Evolutionary conservation across 2,888 invertebrate genomes (phyloP), one percentile per base, ranked within the genome.

Genomic region (Drosophila quasianomalipes): DNA sequence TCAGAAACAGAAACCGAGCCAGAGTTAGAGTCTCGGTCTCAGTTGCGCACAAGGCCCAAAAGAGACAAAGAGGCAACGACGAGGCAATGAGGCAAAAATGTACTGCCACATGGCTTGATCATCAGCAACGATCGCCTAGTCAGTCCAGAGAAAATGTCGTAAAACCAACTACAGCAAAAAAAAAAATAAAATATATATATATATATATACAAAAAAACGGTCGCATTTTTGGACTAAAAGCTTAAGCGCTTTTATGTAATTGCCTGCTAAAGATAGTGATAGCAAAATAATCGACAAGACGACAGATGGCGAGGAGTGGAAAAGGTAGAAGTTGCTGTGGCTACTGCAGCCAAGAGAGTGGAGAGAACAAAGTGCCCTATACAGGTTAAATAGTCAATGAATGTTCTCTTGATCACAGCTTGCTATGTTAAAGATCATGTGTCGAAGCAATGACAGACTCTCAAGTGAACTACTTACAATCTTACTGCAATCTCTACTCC

Each of bases 201-300:
- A 16, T 14, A 3, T 47, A 1, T n/a, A 3, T 22, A 22, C 22
- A 26, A 26, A 9, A 79, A 68, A 66, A 70, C 70, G 70, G 59
- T 76, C 77, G 79, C 72, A 74, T 82, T 80, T 82, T 82, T 75
- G 47, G 74, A 74, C 88, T 83, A 74, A 85, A 74, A 85, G 88
- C 88, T 77, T 58, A 76, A 83, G 82, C 81, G 76, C 80, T 83
- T 85, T 85, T 85, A 85, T 85, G 85, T 85, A 85, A 85, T 85
- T 85, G 85, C 82, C 72, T 60, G 81, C 81, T 77, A 81, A 83
- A 83, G 87, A 84, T 82, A 76, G 72, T 71, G 72, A 64, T 80
- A 76, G 61, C 67, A 33, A 52, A 62, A 65, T 71, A 71, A 47
- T 58, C 31, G 22, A 22, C 63, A 35, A 61, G 10, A 37, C 19